Conservation (phyloP, 2,888 invertebrate genomes). For the Cryptophagus acutangulus region DNA sequence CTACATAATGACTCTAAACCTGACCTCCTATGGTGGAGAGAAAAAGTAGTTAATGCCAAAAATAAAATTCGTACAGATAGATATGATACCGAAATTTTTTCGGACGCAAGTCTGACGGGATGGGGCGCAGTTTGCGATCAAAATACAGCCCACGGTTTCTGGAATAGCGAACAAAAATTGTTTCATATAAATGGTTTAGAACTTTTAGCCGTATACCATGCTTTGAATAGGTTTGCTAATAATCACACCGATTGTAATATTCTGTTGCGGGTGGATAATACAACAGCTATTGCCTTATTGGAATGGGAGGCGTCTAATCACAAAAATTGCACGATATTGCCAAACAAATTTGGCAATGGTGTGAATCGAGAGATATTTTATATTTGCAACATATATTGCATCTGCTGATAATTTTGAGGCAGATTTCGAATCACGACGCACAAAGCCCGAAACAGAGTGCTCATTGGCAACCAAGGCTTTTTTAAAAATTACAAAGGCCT, state of each 20-base stretch:
- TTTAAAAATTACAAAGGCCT: not conserved
- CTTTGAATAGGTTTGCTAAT: slow-evolving; percentile 24
- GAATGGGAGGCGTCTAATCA: slow-evolving; percentile 23
- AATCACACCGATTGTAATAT: slow-evolving; percentile 15
- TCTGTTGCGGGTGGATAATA: slow-evolving; percentile 24
- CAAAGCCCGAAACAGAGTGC: slow-evolving; percentile 2
- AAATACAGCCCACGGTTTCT: slow-evolving; percentile 18
- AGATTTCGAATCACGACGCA: slow-evolving; percentile 1
- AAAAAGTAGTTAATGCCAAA: too few species aligned
- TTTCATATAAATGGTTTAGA: slow-evolving; percentile 26
- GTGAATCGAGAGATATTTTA: slow-evolving; percentile 21
- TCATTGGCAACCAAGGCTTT: not conserved
- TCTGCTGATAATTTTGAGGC: slow-evolving; percentile 6
- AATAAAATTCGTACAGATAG: too few species aligned
- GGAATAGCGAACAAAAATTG: slow-evolving; percentile 15
- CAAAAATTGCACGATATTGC: slow-evolving; percentile 19
- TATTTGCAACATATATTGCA: slow-evolving; percentile 27
- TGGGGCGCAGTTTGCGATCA: slow-evolving; percentile 22
- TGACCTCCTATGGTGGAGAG: too few species aligned
- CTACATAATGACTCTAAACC: too few species aligned
- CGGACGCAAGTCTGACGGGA: slow-evolving; percentile 25
- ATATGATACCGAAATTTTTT: slow-evolving; percentile 29
- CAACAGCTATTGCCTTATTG: slow-evolving; percentile 15
- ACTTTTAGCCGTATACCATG: slow-evolving; percentile 22
- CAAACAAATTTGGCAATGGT: slow-evolving; percentile 26